Evolutionary conservation across 2,888 invertebrate genomes (phyloP), one percentile per base, ranked within the genome.

Genomic region (Taenaris catops): DNA sequence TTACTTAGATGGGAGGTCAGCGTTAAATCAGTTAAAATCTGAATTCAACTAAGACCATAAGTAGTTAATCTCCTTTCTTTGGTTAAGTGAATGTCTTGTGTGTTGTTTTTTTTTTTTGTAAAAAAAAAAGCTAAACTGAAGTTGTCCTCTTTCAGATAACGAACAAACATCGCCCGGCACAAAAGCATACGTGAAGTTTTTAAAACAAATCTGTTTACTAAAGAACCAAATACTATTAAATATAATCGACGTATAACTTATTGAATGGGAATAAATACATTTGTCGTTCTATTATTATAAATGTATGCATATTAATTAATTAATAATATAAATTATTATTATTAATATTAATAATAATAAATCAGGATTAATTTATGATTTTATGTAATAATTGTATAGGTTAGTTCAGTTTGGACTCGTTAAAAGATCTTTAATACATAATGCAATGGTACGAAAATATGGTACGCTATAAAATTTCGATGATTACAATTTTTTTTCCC

Each of bases 181-280:
- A 62, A 55, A 59, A 24, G 24, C 6, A 23, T 16, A 32, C 20
- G 40, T 37, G 40, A 34, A 25, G 21, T 31, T 43, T 35, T 36
- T 34, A 40, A 36, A 34, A 39, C 23, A 29, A 34, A 27, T 28
- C 35, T 32, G 32, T 23, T 27, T 55, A 62, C 64, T 73, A 73
- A 78, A 74, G 78, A 81, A 86, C 86, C 84, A 84, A 86, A 86
- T 84, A 83, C 74, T 81, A 83, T 69, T 73, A 69, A 65, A 59
- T 75, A 72, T 49, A 43, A 49, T 73, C 65, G 72, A 68, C 69
- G 4, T 14, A 14, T 14, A 14, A 14, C 14, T 14, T 3, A 14
- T 14, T 14, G 14, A 14, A 14, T 14, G 14, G 2, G 14, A 3
- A 14, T 14, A 3, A 14, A 9, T 47, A 49, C 59, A 45, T 43